phyloP scores from a whole-genome alignment of 2,797 vertebrate species.

The Limosa lapponica region DNA sequence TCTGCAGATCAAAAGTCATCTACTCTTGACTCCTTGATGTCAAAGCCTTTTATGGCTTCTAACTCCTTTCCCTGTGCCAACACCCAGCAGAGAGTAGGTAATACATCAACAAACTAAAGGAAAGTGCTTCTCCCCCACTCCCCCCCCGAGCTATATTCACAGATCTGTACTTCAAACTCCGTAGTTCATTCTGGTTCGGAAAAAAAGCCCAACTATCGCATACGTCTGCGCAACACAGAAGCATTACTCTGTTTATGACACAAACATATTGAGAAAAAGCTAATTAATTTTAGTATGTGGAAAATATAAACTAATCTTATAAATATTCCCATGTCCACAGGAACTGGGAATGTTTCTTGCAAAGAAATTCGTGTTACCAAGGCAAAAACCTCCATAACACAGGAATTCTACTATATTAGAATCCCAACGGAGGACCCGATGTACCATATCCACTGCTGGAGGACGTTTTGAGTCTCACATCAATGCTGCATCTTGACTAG shows the following conservation, averaged over 20 bases:
- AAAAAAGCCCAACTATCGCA: fast-evolving
- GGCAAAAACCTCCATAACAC: background rate
- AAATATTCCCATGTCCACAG: background rate
- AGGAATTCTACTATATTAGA: background rate
- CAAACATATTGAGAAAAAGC: background rate
- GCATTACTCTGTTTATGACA: background rate
- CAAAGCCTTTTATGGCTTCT: background rate
- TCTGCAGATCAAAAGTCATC: background rate
- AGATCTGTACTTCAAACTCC: background rate
- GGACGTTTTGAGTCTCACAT: background rate
- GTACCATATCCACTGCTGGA: background rate
- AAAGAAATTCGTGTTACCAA: background rate
- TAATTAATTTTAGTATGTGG: background rate
- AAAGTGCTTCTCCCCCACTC: background rate
- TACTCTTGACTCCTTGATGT: background rate
- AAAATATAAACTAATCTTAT: background rate
- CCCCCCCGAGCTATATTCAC: background rate
- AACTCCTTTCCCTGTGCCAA: background rate
- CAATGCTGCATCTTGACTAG: background rate
- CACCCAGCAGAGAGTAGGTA: background rate
- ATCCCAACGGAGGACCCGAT: background rate
- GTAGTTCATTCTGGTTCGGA: background rate
- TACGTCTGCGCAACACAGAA: background rate
- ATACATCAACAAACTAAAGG: background rate
- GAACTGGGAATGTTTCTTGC: background rate